Evolutionary conservation across 2,888 invertebrate genomes (phyloP).

Genomic region (Penaeus monodon): DNA sequence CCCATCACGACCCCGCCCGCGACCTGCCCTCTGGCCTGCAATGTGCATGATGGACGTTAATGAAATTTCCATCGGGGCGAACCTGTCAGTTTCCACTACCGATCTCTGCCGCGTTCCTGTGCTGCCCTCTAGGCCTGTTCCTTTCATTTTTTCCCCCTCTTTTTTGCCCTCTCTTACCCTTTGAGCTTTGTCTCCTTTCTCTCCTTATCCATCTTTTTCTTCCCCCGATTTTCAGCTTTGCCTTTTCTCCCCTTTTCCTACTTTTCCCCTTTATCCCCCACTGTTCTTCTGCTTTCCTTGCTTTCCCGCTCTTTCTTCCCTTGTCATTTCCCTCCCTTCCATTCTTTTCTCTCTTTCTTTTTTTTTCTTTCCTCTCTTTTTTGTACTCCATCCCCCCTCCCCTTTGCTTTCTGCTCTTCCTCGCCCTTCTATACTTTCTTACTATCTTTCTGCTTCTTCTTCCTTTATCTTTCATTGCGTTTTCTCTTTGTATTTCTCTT

Average conservation of each 20-base stretch:
- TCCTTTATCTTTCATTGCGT: no score
- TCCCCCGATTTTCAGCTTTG: not conserved
- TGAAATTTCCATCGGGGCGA: not conserved
- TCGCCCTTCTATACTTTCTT: not conserved
- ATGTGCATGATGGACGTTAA: no score
- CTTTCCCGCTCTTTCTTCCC: not conserved
- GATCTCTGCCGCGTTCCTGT: slow-evolving; percentile 1
- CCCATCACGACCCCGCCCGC: no score
- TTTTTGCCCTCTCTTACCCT: slow-evolving; percentile 7
- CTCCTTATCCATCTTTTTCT: not conserved
- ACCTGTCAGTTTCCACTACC: not conserved
- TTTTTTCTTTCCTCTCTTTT: not conserved
- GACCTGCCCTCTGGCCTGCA: no score
- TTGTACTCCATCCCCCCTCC: no score
- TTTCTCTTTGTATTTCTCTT: no score
- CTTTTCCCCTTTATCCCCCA: slow-evolving; percentile 2
- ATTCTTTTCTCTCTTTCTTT: not conserved
- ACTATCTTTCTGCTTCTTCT: not conserved
- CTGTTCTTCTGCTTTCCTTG: not conserved
- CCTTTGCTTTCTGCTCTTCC: not conserved
- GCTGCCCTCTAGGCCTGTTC: not conserved
- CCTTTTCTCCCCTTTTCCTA: no score
- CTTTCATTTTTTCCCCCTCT: not conserved
- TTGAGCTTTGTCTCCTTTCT: not conserved
- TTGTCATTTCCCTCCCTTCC: not conserved